Evolutionary conservation across 2,888 invertebrate genomes (phyloP).

Genomic region (Synergus umbraculus): DNA sequence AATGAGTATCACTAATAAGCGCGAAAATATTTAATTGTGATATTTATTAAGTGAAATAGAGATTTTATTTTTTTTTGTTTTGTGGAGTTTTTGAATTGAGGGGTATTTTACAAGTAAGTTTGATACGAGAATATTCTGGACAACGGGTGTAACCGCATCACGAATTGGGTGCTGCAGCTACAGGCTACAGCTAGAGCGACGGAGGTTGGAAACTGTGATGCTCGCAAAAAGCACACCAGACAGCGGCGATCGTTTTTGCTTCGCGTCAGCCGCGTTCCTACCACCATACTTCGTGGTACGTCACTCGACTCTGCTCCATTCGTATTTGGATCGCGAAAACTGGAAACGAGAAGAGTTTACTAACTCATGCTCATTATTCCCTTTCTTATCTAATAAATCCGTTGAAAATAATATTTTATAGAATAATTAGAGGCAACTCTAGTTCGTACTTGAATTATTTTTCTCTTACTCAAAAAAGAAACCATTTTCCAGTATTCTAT

Average conservation of each 20-base stretch:
- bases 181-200: conserved; percentile 61
- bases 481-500: too few species aligned
- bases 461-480: too few species aligned
- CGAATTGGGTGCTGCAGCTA: conserved; percentile 62
- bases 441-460: too few species aligned
- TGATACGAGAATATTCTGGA: conserved; percentile 51
- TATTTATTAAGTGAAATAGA: too few species aligned
- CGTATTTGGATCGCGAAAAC: conserved; percentile 65
- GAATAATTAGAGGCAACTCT: neutral
- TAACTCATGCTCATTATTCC: conserved; percentile 9
- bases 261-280: conserved; percentile 74
- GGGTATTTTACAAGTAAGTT: conserved; percentile 21
- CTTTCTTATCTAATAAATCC: neutral
- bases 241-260: conserved; percentile 77
- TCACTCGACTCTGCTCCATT: conserved; percentile 62
- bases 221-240: conserved; percentile 77
- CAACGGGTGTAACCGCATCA: conserved; percentile 65
- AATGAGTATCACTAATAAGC: neutral
- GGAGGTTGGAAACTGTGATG: conserved; percentile 76
- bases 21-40: neutral
- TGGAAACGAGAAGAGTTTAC: conserved; percentile 48
- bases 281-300: conserved; percentile 74
- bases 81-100: neutral
- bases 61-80: too few species aligned
- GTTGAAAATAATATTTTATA: neutral